Base-by-base conservation (phyloP, 2,888 invertebrate genomes). In the Anthrax anthrax region DNA sequence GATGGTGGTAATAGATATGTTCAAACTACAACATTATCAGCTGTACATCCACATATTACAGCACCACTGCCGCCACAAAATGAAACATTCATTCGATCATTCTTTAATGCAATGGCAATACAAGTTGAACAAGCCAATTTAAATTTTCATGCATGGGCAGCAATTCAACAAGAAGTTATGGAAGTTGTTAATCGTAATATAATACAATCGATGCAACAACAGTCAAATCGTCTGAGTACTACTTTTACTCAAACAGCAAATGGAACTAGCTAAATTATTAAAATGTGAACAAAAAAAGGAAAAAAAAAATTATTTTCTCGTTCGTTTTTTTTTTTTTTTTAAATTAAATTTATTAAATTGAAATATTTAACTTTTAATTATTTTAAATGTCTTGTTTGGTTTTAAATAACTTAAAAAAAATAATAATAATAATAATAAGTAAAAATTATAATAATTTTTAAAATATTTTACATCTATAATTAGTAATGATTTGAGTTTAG, bases 51-150 rank as follows among this genome's bases (percentile, higher is more conserved):
- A n/a, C n/a, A n/a, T n/a, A n/a, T n/a, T n/a, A n/a, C n/a, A n/a
- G 23, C 23, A 8, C 8, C 9, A 27, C 2, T 9, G 9, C 23
- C 5, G 9, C 23, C 4, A 23, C 29, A 32, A 12, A 32, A 32
- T 32, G 29, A 32, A 32, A 32, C 29, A 32, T 32, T 32, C 12
- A 32, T 32, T 32, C 29, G 29, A 12, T 32, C 34, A 13, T 42
- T 43, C 42, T 46, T 46, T 16, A 37, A 41, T 18, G 34, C 40
- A n/a, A 41, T 46, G 41, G 46, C 46, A n/a, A 18, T 41, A 18
- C 46, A 46, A 16, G 41, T 46, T n/a, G 46, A 46, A 13, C 39
- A 46, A 34, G 46, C 46, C 2, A 40, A 46, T 27, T 37, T 46
- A 37, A 18, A 34, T n/a, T 46, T 46, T 37, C 40, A 46, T 18